Conservation (phyloP, 2,888 invertebrate species). For the Orchestes rusci region DNA sequence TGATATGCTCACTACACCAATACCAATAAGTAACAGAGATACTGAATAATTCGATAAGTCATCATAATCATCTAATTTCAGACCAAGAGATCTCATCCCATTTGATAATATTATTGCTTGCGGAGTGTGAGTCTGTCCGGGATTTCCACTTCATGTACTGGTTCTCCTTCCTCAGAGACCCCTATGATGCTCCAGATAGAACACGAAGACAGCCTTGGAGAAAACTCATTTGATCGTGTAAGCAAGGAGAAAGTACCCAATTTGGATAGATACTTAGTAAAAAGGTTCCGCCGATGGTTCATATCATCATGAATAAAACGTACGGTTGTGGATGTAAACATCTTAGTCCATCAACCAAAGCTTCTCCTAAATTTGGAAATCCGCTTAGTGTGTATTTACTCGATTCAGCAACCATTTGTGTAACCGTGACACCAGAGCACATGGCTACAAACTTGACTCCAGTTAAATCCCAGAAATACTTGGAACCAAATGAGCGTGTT, state of each 20-base stretch:
- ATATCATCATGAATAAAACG: too few relatives aligned
- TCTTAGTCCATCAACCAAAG: conserved; percentile 34
- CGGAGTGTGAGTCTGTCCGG: conserved; percentile 32
- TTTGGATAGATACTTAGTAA: too few relatives aligned
- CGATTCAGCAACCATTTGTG: conserved; percentile 38
- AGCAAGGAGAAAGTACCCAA: too few relatives aligned
- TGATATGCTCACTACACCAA: too few relatives aligned
- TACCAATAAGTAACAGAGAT: too few relatives aligned
- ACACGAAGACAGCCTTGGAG: too few relatives aligned
- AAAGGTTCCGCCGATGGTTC: too few relatives aligned
- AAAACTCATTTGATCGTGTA: too few relatives aligned
- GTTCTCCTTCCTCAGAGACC: conserved; percentile 44
- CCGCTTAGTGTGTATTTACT: conserved; percentile 29
- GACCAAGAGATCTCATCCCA: too few relatives aligned
- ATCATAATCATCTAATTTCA: too few relatives aligned
- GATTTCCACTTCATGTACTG: conserved; percentile 34
- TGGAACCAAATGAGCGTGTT: conserved; percentile 46
- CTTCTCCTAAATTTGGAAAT: conserved; percentile 31
- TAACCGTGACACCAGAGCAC: conserved; percentile 44
- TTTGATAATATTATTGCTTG: conserved; percentile 24
- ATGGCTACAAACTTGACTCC: conserved; percentile 43
- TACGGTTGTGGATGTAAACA: conserved; percentile 40
- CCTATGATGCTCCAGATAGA: conserved; percentile 49
- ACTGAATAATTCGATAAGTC: too few relatives aligned
- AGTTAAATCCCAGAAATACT: conserved; percentile 37